These are phyloP conservation scores for Philhelius pedissequus DNA, from an alignment of 2,888 invertebrate species.

Conservation along the genomic window DNA sequence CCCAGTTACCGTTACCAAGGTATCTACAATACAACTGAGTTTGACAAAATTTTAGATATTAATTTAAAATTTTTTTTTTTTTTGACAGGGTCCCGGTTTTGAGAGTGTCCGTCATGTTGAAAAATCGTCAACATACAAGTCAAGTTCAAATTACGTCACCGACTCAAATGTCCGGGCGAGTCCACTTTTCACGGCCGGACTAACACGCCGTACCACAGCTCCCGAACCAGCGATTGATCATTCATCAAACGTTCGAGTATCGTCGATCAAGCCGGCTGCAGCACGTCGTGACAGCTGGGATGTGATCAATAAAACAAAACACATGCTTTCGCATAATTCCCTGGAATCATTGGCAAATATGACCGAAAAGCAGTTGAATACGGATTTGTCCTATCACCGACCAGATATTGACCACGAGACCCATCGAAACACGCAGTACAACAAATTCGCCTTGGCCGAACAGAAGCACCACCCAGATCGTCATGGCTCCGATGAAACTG, in stretches of 20 bases:
- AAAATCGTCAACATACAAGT: conserved; percentile 80
- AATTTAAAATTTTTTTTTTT: neutral
- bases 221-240: conserved; percentile 81
- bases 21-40: conserved; percentile 15
- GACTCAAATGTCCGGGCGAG: conserved; percentile 79
- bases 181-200: conserved; percentile 79
- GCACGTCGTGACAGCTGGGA: conserved; percentile 90
- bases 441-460: conserved; percentile 80
- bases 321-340: conserved; percentile 85
- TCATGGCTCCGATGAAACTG: conserved; percentile 75
- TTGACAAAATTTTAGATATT: neutral
- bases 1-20: conserved; percentile 74
- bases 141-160: conserved; percentile 80
- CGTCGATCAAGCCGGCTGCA: conserved; percentile 81
- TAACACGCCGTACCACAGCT: conserved; percentile 80
- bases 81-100: conserved; percentile 66
- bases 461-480: conserved; percentile 72
- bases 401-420: conserved; percentile 82
- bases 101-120: conserved; percentile 77
- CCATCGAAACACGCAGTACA: conserved; percentile 82
- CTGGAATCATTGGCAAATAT: conserved; percentile 85
- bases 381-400: conserved; percentile 78
- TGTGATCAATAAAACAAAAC: conserved; percentile 88
- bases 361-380: conserved; percentile 82
- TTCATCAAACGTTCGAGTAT: conserved; percentile 82